Conservation (phyloP, 1,140 invertebrate species). For the Gonatopus flavifemur region DNA sequence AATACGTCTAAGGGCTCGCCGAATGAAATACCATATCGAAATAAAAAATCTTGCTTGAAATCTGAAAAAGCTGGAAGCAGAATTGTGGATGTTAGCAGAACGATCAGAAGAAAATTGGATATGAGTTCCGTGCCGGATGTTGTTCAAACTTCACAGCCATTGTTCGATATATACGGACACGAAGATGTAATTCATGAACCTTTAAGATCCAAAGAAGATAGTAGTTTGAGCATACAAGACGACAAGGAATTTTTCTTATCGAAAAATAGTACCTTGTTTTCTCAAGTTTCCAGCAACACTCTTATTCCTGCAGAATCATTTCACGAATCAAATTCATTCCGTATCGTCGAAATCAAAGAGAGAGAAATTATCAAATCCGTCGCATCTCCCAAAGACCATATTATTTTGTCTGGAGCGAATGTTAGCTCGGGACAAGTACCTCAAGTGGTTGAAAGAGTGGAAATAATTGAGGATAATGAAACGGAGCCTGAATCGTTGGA, state of each 20-base stretch:
- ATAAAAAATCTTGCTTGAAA: constrained; percentile 38
- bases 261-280: constrained; percentile 70
- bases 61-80: constrained; percentile 30
- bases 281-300: constrained; percentile 67
- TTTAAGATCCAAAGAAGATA: no score
- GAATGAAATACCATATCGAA: constrained; percentile 30
- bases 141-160: constrained; percentile 44
- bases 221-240: constrained; percentile 29
- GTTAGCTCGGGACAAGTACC: constrained; percentile 49
- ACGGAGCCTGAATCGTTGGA: constrained; percentile 61
- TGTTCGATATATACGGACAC: constrained; percentile 22
- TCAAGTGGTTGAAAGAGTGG: constrained; percentile 59
- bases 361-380: constrained; percentile 60
- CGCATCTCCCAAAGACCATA: constrained; percentile 52
- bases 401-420: constrained; percentile 48
- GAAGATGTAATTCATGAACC: constrained; percentile 14
- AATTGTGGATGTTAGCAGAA: constrained; percentile 41
- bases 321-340: constrained; percentile 44
- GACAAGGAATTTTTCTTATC: constrained; percentile 61
- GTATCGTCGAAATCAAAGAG: constrained; percentile 63
- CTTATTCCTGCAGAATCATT: constrained; percentile 36
- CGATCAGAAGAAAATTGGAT: constrained; percentile 44
- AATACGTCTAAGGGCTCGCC: constrained; percentile 37
- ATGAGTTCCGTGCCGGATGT: constrained; percentile 46
- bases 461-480: constrained; percentile 61